These are phyloP conservation scores for Diaphora mendica DNA, from an alignment of 2,888 invertebrate species.

Conservation along the genomic window DNA sequence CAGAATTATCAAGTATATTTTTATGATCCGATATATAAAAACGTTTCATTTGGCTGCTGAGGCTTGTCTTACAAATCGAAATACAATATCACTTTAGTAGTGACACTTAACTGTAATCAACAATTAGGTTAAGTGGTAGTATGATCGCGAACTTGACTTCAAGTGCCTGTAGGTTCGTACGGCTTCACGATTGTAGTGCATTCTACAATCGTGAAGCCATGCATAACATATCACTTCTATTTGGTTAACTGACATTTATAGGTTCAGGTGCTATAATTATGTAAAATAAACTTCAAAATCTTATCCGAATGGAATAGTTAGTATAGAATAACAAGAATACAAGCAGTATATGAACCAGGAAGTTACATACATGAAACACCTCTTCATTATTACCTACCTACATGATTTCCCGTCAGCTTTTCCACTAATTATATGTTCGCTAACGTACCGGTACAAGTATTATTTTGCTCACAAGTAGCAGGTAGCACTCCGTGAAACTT, in stretches of 20 bases:
- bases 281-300: neutral
- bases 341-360: neutral
- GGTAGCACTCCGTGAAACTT: conserved; percentile 39
- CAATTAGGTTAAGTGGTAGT: neutral
- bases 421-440: conserved; percentile 8
- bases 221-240: neutral
- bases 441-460: conserved; percentile 17
- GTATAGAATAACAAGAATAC: neutral
- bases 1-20: no score
- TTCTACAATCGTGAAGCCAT: neutral
- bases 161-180: neutral
- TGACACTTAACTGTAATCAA: neutral
- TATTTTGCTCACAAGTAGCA: conserved; percentile 18
- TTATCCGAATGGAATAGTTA: neutral
- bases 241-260: neutral
- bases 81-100: neutral
- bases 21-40: no score
- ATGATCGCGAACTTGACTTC: neutral
- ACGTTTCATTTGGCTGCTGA: neutral
- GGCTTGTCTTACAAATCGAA: neutral
- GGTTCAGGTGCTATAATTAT: neutral
- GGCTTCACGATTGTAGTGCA: no score
- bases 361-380: neutral
- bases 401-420: neutral
- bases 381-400: neutral